Percentiles rank a stretch among this genome's conserved stretches.
phyloP scores from a whole-genome alignment of 2,888 invertebrate species.

The Rhimphoctona megacephalus region DNA sequence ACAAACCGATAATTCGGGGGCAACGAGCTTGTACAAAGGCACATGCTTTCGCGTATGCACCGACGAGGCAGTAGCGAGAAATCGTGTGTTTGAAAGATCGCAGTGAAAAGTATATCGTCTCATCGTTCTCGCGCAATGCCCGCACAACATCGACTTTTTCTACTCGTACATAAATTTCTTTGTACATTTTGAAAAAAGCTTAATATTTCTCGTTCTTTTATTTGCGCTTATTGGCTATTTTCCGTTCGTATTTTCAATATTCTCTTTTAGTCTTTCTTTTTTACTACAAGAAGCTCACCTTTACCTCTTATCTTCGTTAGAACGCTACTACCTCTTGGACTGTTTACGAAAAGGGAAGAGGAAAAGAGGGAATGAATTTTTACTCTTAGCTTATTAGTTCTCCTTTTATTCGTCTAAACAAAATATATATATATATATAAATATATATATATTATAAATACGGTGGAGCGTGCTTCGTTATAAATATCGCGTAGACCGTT shows the following conservation, averaged over 20 bases:
- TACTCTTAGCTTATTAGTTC: constrained; percentile 63
- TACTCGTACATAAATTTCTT: not conserved
- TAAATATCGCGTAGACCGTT: constrained; percentile 55
- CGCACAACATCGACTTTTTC: constrained; percentile 36
- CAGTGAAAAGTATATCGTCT: constrained; percentile 46
- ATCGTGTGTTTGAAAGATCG: constrained; percentile 46
- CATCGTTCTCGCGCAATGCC: constrained; percentile 25
- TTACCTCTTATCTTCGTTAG: constrained; percentile 20
- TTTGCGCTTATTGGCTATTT: constrained; percentile 31
- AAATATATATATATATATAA: no score
- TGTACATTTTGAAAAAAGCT: not conserved
- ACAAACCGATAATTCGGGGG: constrained; percentile 41
- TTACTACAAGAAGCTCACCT: not conserved
- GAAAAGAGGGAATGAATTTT: constrained; percentile 29
- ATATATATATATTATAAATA: constrained; percentile 65
- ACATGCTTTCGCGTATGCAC: constrained; percentile 9
- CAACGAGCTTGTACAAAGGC: constrained; percentile 42
- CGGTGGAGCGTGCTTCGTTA: constrained; percentile 63
- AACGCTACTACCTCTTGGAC: not conserved
- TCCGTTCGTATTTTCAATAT: not conserved
- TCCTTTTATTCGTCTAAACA: constrained; percentile 33
- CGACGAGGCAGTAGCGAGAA: not conserved
- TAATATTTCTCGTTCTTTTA: constrained; percentile 48
- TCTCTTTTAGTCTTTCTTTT: not conserved
- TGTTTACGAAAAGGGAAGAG: not conserved